phyloP scores from a whole-genome alignment of 2,888 invertebrate genomes.

The Hyppa rectilinea region DNA sequence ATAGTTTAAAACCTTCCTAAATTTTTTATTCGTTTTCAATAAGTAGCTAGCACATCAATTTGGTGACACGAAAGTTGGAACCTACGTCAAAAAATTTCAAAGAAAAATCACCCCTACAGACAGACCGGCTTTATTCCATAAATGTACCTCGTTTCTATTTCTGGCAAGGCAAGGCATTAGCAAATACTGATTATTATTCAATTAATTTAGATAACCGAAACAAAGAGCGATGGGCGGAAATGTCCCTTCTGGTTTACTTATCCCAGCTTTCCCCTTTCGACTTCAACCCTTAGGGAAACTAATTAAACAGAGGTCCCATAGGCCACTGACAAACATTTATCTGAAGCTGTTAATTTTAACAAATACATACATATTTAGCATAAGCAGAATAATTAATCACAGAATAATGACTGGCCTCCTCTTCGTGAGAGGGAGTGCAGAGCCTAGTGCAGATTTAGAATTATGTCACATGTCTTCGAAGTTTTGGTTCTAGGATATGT shows the following conservation, averaged over 20 bases:
- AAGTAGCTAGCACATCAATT: too few species aligned
- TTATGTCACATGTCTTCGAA: too few species aligned
- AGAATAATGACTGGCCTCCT: too few species aligned
- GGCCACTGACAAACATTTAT: conserved; percentile 36
- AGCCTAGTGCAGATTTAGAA: too few species aligned
- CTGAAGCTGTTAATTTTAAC: conserved; percentile 23
- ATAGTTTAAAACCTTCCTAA: too few species aligned
- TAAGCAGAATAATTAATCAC: too few species aligned
- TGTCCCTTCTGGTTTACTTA: conserved; percentile 52
- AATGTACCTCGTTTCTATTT: background rate
- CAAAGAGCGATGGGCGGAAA: conserved; percentile 27
- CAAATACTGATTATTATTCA: conserved; percentile 32
- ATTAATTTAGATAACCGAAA: conserved; percentile 37
- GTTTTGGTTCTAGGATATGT: too few species aligned
- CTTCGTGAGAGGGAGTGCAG: too few species aligned
- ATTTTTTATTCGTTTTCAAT: too few species aligned
- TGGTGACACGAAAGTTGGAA: too few species aligned
- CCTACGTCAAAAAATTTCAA: background rate
- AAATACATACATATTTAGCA: conserved; percentile 29
- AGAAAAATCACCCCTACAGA: background rate
- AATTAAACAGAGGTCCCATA: conserved; percentile 35
- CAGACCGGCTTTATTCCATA: background rate
- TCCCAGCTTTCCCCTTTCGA: conserved; percentile 31
- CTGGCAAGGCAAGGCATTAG: background rate
- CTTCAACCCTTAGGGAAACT: conserved; percentile 45